Evolutionary conservation across 2,888 invertebrate genomes (phyloP).

Genomic region (Acanthoscelides obtectus): DNA sequence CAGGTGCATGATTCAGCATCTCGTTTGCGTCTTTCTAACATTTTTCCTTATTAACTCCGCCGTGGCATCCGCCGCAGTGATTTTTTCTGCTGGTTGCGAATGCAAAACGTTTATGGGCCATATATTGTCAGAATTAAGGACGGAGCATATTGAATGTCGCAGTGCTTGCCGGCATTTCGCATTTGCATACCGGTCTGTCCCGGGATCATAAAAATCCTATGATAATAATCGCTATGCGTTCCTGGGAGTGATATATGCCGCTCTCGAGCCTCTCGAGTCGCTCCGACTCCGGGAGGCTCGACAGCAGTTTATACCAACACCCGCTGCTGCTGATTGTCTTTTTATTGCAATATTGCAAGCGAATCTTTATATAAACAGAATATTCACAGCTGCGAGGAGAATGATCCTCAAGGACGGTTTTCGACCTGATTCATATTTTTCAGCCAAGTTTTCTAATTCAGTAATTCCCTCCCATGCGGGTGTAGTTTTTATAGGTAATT

Average conservation of each 20-base stretch:
- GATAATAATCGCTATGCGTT: conserved; percentile 11
- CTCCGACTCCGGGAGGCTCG: neutral
- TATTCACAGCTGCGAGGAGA: neutral
- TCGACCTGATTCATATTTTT: no score
- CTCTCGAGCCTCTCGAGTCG: neutral
- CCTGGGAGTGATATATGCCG: conserved; percentile 11
- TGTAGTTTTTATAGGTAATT: no score
- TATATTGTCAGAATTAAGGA: conserved; percentile 40
- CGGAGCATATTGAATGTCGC: conserved; percentile 37
- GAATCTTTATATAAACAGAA: neutral
- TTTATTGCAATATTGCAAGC: neutral
- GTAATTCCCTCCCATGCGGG: no score
- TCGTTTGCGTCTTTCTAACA: neutral
- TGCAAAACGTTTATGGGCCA: conserved; percentile 37
- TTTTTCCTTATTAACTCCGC: neutral
- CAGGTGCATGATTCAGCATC: neutral
- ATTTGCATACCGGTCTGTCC: conserved; percentile 9
- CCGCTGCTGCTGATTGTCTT: neutral
- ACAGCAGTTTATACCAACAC: neutral
- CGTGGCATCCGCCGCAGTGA: neutral
- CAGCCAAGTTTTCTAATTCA: no score
- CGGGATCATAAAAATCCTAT: conserved; percentile 11
- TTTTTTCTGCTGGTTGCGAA: conserved; percentile 15
- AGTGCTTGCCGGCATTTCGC: conserved; percentile 1
- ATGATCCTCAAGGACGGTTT: no score